phyloP scores from a whole-genome alignment of 2,797 vertebrate species.

The Lithobates sylvaticus region DNA sequence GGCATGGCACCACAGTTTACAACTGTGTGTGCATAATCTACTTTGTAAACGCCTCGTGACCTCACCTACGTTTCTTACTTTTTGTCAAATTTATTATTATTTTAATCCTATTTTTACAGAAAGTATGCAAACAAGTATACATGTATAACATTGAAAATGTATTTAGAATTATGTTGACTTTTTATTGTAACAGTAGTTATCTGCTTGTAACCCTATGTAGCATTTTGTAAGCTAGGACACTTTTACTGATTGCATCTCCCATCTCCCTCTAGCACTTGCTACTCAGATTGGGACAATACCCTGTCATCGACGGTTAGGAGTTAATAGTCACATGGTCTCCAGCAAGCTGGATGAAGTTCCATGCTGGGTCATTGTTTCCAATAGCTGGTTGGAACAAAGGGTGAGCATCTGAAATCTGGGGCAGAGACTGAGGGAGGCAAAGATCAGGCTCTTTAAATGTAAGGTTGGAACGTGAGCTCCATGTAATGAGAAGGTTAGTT shows the following conservation, averaged over 20 bases:
- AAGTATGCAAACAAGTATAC: too few relatives aligned
- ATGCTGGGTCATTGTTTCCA: slow-evolving; percentile 51
- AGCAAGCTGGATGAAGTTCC: slow-evolving; percentile 37
- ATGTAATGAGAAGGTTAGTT: slow-evolving; percentile 27
- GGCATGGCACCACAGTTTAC: too few relatives aligned
- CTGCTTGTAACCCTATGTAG: not conserved
- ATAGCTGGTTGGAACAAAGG: slow-evolving; percentile 54
- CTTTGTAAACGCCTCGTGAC: too few relatives aligned
- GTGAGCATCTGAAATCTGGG: slow-evolving; percentile 47
- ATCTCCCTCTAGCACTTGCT: not conserved
- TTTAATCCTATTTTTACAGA: too few relatives aligned
- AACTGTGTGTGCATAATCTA: too few relatives aligned
- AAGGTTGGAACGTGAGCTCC: slow-evolving; percentile 28
- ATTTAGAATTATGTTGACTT: too few relatives aligned
- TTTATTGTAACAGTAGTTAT: not conserved
- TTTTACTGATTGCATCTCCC: not conserved
- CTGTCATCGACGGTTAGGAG: slow-evolving; percentile 21
- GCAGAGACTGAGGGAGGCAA: slow-evolving; percentile 40
- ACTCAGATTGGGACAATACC: not conserved
- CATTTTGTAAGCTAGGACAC: not conserved
- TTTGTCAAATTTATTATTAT: too few relatives aligned
- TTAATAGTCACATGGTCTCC: slow-evolving; percentile 34
- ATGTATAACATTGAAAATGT: too few relatives aligned
- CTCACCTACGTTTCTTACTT: too few relatives aligned
- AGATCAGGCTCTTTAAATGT: slow-evolving; percentile 41